Percentiles rank a stretch among this genome's conserved stretches.
Conservation (phyloP, 2,888 invertebrate genomes). For the Thyatira batis region DNA sequence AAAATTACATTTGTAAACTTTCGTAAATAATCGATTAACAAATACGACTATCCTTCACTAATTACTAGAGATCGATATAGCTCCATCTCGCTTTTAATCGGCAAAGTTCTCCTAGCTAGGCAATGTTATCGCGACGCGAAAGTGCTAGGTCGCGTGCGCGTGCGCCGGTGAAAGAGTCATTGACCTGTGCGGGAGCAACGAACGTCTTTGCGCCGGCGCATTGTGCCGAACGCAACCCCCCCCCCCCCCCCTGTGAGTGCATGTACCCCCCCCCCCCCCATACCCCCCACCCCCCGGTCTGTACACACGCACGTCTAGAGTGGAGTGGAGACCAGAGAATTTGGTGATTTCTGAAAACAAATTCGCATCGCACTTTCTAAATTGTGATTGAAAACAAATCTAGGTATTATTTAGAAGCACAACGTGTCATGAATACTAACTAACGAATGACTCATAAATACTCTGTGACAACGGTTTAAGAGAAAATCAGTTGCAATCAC, state of each 20-base stretch:
- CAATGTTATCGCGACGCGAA: constrained; percentile 70
- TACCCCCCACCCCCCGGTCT: constrained; percentile 13
- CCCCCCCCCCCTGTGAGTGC: constrained; percentile 22
- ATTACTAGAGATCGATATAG: constrained; percentile 3
- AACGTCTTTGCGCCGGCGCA: constrained; percentile 76
- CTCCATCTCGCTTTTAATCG: constrained; percentile 45
- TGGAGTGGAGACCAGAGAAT: constrained; percentile 27
- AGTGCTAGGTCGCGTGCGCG: constrained; percentile 71
- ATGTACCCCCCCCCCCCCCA: constrained; percentile 22
- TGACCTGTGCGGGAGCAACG: constrained; percentile 79
- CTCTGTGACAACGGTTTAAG: too few relatives aligned
- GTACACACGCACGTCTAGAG: constrained; percentile 42
- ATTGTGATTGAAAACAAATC: too few relatives aligned
- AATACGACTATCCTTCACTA: neutral
- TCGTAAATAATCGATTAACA: neutral
- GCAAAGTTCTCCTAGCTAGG: constrained; percentile 44
- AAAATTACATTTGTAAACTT: neutral
- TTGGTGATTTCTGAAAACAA: neutral
- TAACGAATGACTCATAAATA: too few relatives aligned
- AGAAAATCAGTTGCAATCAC: too few relatives aligned
- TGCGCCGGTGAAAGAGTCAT: constrained; percentile 76
- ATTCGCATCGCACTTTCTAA: too few relatives aligned
- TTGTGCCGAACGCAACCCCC: constrained; percentile 57
- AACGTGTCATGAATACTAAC: too few relatives aligned
- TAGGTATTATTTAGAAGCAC: too few relatives aligned